These are phyloP conservation scores for Platerodrilus igneus DNA, from an alignment of 2,888 invertebrate genomes.

Conservation along the genomic window DNA sequence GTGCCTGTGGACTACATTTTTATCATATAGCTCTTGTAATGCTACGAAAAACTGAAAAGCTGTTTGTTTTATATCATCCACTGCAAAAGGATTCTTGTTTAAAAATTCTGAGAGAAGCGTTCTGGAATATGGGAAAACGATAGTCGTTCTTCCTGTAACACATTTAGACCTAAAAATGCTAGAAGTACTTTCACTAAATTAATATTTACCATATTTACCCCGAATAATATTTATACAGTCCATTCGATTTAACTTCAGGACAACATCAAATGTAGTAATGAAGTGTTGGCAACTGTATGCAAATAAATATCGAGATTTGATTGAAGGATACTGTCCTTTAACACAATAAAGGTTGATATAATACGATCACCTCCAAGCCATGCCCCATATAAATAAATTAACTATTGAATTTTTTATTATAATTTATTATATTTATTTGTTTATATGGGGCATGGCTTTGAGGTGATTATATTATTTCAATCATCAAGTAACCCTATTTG, in stretches of 20 bases:
- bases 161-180: background rate
- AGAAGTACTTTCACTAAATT: no score
- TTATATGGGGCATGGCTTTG: no score
- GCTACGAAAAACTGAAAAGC: slow-evolving; percentile 70
- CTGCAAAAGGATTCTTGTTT: slow-evolving; percentile 49
- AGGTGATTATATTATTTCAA: no score
- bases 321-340: no score
- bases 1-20: slow-evolving; percentile 73
- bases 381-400: no score
- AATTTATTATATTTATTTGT: no score
- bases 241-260: slow-evolving; percentile 75
- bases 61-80: slow-evolving; percentile 58
- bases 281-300: no score
- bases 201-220: slow-evolving; percentile 81
- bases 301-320: no score
- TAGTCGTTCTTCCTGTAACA: slow-evolving; percentile 69
- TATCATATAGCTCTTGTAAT: slow-evolving; percentile 65
- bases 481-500: no score
- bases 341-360: no score
- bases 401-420: no score
- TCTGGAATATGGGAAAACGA: slow-evolving; percentile 76
- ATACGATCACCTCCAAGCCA: no score
- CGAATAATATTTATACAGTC: slow-evolving; percentile 87
- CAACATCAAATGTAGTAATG: slow-evolving; percentile 85
- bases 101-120: slow-evolving; percentile 53